Conservation (phyloP, 2,797 vertebrate genomes). For the Sylvia borin region DNA sequence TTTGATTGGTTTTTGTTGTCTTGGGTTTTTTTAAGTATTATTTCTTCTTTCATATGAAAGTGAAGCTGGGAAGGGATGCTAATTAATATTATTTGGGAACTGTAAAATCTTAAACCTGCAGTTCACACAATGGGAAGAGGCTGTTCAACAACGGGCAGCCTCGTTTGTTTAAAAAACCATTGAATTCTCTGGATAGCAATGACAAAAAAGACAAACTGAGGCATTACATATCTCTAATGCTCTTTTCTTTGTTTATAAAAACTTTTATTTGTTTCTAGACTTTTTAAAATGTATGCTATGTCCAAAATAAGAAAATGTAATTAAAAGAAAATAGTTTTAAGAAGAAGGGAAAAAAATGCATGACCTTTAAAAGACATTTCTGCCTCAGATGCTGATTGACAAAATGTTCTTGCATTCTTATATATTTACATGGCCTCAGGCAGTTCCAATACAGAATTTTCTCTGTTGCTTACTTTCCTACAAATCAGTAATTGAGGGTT, state of each 20-base stretch:
- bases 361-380: constrained; percentile 65
- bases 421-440: constrained; percentile 42
- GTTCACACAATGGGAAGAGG: background rate
- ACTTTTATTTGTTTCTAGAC: background rate
- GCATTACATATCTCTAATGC: background rate
- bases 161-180: background rate
- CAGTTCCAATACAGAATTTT: constrained; percentile 49
- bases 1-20: background rate
- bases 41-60: background rate
- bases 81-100: background rate
- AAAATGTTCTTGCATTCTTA: constrained; percentile 29
- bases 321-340: background rate
- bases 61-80: background rate
- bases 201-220: background rate
- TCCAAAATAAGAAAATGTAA: background rate
- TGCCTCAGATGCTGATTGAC: constrained; percentile 15
- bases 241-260: background rate
- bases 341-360: background rate
- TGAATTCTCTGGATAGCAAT: background rate
- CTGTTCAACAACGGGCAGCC: background rate
- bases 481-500: constrained; percentile 50
- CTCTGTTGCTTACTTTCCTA: constrained; percentile 13
- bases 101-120: fast-evolving
- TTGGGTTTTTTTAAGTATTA: background rate
- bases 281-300: background rate